Conservation (phyloP, 2,888 invertebrate genomes). For the Cynaeus angustus region DNA sequence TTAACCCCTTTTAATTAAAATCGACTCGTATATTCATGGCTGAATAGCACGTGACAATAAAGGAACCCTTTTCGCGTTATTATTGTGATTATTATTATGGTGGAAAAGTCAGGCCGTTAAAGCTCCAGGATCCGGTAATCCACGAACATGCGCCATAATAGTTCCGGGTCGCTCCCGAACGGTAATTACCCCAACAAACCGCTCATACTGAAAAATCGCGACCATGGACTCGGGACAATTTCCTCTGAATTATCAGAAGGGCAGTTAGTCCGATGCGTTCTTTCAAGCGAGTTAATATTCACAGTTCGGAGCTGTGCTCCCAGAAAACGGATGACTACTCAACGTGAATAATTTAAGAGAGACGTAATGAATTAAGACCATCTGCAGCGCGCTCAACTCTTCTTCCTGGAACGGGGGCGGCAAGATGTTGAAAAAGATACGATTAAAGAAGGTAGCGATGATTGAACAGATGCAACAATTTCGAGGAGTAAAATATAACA, state of each 20-base stretch:
- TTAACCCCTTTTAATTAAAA: conserved; percentile 36
- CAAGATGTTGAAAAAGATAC: conserved; percentile 2
- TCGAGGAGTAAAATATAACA: not conserved
- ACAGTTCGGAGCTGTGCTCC: conserved; percentile 10
- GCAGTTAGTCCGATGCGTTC: not conserved
- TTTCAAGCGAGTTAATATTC: conserved; percentile 14
- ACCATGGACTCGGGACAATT: conserved; percentile 3
- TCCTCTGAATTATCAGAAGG: conserved; percentile 22
- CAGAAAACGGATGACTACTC: conserved; percentile 19
- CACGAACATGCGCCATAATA: conserved; percentile 31
- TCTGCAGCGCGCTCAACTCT: conserved; percentile 19
- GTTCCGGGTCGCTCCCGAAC: conserved; percentile 24
- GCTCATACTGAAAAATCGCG: conserved; percentile 19
- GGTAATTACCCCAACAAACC: conserved; percentile 26
- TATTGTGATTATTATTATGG: conserved; percentile 30
- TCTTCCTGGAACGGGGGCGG: conserved; percentile 5
- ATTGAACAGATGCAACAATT: not conserved
- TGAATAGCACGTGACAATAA: conserved; percentile 41
- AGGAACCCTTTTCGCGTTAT: conserved; percentile 37
- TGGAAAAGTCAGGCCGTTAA: conserved; percentile 20
- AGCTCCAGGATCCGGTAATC: conserved; percentile 34
- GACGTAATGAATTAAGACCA: conserved; percentile 24
- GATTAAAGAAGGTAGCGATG: not conserved
- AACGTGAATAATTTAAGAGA: conserved; percentile 18
- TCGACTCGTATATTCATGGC: conserved; percentile 31